Base-by-base conservation (phyloP, 2,797 vertebrate genomes). In the Clarias pachynema region DNA sequence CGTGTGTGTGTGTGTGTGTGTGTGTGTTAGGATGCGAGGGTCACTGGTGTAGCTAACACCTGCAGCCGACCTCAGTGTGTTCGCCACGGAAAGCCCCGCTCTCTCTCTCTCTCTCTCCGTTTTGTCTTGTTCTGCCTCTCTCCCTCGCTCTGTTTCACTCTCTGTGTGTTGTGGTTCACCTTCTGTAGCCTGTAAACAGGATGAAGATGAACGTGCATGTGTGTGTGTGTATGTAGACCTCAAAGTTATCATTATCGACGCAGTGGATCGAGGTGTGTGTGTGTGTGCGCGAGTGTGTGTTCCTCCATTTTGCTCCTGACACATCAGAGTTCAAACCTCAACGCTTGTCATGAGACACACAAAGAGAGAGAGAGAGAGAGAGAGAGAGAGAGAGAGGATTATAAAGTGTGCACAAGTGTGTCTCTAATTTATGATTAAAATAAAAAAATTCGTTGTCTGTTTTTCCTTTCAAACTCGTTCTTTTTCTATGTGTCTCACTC, bases 11-110 rank as follows among this genome's bases (percentile, higher is more conserved):
- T 49, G 69, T 72, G 69, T 72, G 69, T 70, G 68, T 22, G 72
- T 2, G 72, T 15, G 70, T 15, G 72, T 16, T 49, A 37, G 57
- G 75, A 79, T 62, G 75, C 5, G 34, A 37, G 75, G 75, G 75
- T 79, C 75, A 79, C 75, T 79, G 31, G 75, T 62, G 5, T 69
- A 82, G 65, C 80, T 69, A 5, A 20, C 82, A 83, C 57, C 70
- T 83, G 82, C 94, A 92, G 91, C 94, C 93, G 93, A 95, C 94
- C 91, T 93, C 91, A 92, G 93, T 91, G 83, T 91, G 91, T 88
- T 89, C 91, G 87, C 88, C 88, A 85, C 90, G 94, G 94, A 96
- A 96, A 96, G 89, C 94, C 95, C 95, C 94, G 86, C 59, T 81
- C 15, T 84, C 60, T 84, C 79, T 82, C 68, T 79, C 29, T 66